A percentile compares a stretch with the other conserved stretches of the same genome.
phyloP scores from a whole-genome alignment of 2,888 invertebrate genomes.

The Pristionchus arcanus region DNA sequence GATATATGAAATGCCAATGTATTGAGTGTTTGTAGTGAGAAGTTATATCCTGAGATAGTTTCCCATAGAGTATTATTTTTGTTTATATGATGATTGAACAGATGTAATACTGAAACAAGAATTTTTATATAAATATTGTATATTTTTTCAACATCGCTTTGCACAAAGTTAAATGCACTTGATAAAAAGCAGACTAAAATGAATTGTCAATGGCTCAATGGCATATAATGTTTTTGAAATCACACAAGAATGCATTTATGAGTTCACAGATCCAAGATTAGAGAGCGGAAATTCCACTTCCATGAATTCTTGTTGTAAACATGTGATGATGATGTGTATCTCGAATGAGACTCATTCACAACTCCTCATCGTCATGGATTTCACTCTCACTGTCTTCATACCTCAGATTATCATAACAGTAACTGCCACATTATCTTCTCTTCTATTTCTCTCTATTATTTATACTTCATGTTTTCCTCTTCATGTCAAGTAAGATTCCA shows the following conservation, averaged over 20 bases:
- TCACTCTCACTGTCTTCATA: background rate
- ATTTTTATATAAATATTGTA: conserved; percentile 23
- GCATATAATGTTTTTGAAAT: background rate
- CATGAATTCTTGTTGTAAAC: background rate
- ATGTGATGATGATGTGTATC: background rate
- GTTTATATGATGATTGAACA: conserved; percentile 21
- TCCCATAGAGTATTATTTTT: conserved; percentile 38
- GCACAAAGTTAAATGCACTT: conserved; percentile 2
- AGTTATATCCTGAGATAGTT: conserved; percentile 21
- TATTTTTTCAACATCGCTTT: background rate
- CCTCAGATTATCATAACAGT: background rate
- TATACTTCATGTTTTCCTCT: background rate
- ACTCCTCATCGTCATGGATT: background rate
- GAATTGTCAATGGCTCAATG: background rate
- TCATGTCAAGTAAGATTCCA: background rate
- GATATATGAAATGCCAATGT: background rate
- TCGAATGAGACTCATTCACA: background rate
- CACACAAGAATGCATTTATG: background rate
- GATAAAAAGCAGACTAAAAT: background rate
- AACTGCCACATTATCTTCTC: background rate
- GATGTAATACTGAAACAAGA: conserved; percentile 22
- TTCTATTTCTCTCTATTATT: background rate
- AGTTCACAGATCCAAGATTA: background rate
- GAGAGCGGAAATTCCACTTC: background rate
- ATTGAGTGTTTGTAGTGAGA: conserved; percentile 10